Evolutionary conservation across 1,140 invertebrate genomes (phyloP).

Genomic region (Drosophila oshimai): DNA sequence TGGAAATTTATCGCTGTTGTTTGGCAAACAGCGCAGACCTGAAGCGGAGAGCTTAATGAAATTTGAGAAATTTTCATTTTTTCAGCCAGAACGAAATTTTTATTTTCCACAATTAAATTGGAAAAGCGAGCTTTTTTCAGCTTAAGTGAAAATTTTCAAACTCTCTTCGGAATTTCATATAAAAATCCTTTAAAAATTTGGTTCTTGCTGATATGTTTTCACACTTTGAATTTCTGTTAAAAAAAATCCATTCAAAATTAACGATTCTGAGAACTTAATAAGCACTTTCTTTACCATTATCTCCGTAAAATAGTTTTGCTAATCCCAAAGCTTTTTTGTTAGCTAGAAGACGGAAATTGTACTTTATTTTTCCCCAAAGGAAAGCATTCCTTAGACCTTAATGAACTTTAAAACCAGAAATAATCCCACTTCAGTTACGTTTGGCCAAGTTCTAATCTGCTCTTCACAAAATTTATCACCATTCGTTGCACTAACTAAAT

Average conservation of each 20-base stretch:
- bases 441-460: neutral
- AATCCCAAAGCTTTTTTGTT: too few species aligned
- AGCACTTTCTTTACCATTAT: too few species aligned
- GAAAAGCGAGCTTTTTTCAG: neutral
- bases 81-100: slow-evolving; percentile 1
- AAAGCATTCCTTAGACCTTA: too few species aligned
- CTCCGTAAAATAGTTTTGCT: too few species aligned
- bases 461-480: neutral
- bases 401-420: neutral
- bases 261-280: too few species aligned
- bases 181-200: neutral
- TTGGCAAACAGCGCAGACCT: slow-evolving; percentile 13
- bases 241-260: too few species aligned
- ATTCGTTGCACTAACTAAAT: slow-evolving; percentile 1
- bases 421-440: neutral
- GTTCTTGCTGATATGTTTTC: too few species aligned
- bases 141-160: neutral
- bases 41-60: slow-evolving; percentile 45
- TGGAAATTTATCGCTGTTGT: slow-evolving; percentile 59
- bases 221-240: too few species aligned
- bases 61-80: slow-evolving; percentile 48
- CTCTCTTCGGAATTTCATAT: neutral
- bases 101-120: slow-evolving; percentile 10
- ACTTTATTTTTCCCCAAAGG: too few species aligned
- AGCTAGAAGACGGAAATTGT: too few species aligned